Evolutionary conservation across 2,113 vertebrate species (phyloP).

Genomic region (Drymodes brunneopygia): DNA sequence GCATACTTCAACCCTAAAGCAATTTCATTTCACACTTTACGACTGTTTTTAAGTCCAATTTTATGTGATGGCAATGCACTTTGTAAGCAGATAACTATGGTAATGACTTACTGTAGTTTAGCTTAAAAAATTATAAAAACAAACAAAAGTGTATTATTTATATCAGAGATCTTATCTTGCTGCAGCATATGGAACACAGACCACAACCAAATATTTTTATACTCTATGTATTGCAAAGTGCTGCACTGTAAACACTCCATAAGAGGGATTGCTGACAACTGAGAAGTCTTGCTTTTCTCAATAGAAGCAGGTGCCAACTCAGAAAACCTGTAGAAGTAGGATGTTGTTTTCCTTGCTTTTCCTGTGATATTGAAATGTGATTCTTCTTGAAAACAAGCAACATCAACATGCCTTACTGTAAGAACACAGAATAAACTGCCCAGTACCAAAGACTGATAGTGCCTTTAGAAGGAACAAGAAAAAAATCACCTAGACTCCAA

Average conservation of each 20-base stretch:
- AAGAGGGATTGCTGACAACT: background rate
- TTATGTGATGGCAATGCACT: background rate
- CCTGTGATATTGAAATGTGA: background rate
- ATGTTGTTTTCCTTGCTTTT: background rate
- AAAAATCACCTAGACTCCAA: background rate
- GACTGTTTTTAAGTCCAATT: background rate
- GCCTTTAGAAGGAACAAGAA: background rate
- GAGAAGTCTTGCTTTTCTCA: background rate
- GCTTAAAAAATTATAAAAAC: background rate
- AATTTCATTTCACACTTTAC: background rate
- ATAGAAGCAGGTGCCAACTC: background rate
- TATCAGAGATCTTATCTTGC: background rate
- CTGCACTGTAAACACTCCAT: background rate
- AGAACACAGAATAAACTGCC: background rate
- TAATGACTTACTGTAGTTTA: background rate
- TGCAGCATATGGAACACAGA: background rate
- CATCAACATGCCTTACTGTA: background rate
- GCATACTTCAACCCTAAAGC: background rate
- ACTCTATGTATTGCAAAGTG: background rate
- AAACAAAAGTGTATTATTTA: background rate
- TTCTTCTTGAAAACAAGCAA: background rate
- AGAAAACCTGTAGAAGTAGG: background rate
- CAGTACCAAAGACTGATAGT: background rate
- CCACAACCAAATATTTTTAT: background rate
- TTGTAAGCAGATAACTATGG: background rate